These are phyloP conservation scores for Trichogramma dendrolimi DNA, from an alignment of 2,888 invertebrate species.

Conservation along the genomic window DNA sequence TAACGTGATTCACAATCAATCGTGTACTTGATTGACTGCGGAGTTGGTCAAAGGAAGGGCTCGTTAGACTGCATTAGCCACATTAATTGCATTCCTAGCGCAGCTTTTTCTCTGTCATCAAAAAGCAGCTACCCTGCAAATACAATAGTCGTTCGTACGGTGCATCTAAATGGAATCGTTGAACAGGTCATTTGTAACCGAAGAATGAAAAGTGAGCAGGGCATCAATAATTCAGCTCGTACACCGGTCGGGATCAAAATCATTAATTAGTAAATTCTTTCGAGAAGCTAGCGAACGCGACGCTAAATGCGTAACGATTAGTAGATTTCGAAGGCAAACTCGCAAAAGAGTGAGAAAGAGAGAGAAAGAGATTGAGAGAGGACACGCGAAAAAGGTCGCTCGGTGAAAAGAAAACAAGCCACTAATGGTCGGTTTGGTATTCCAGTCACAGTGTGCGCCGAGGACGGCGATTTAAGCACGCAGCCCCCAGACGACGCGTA, in stretches of 20 bases:
- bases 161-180: slow-evolving; percentile 42
- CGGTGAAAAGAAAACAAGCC: not conserved
- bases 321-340: too few relatives aligned
- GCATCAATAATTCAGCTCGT: too few relatives aligned
- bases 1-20: too few relatives aligned
- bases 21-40: too few relatives aligned
- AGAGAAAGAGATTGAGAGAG: too few relatives aligned
- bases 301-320: too few relatives aligned
- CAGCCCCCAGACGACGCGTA: slow-evolving; percentile 1
- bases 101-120: slow-evolving; percentile 31
- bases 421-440: slow-evolving; percentile 11
- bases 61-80: slow-evolving; percentile 44
- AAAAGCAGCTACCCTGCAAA: too few relatives aligned
- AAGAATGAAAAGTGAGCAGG: not conserved
- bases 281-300: too few relatives aligned
- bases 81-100: slow-evolving; percentile 43
- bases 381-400: not conserved
- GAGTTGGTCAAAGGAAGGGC: not conserved
- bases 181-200: slow-evolving; percentile 29
- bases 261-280: too few relatives aligned
- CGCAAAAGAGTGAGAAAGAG: too few relatives aligned
- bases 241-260: too few relatives aligned
- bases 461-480: slow-evolving; percentile 12
- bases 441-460: not conserved
- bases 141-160: slow-evolving; percentile 1